These are phyloP conservation scores for Aphidius ervi DNA, from an alignment of 1,140 invertebrate genomes.

Conservation along the genomic window DNA sequence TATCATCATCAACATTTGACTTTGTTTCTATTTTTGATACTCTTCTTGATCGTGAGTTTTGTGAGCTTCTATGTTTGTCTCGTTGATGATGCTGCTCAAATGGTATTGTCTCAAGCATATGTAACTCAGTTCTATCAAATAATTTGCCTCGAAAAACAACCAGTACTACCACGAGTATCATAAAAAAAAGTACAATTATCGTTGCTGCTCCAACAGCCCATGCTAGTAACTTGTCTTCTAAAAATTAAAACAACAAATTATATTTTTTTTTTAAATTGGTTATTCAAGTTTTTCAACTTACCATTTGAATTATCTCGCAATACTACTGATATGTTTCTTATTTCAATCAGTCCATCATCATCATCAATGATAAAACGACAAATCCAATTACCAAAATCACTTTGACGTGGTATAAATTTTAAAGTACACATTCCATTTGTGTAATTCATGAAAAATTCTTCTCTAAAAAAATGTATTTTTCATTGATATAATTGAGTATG, in stretches of 20 bases:
- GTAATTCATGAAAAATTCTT: constrained; percentile 42
- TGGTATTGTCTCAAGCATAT: constrained; percentile 37
- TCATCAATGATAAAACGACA: constrained; percentile 38
- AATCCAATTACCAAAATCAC: constrained; percentile 47
- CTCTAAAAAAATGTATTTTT: constrained; percentile 31
- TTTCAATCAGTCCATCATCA: constrained; percentile 28
- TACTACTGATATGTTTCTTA: constrained; percentile 40
- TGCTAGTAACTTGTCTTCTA: constrained; percentile 41
- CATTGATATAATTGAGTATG: constrained; percentile 15
- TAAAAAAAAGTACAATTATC: constrained; percentile 40
- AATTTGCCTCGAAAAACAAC: constrained; percentile 43
- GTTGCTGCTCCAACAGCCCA: constrained; percentile 49
- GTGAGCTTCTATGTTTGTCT: not conserved
- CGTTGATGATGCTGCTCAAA: constrained; percentile 18
- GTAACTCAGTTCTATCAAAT: constrained; percentile 31
- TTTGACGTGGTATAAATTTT: constrained; percentile 41
- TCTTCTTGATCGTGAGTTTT: not conserved
- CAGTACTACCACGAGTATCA: constrained; percentile 44
- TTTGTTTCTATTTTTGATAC: constrained; percentile 10
- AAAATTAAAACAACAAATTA: not conserved
- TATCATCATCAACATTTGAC: constrained; percentile 32
- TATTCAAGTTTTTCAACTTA: constrained; percentile 21
- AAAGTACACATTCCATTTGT: constrained; percentile 42
- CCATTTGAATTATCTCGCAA: constrained; percentile 35
- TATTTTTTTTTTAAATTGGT: not conserved